Percentiles rank a stretch among this genome's conserved stretches.
These are phyloP conservation scores for Oligia latruncula DNA, from an alignment of 2,888 invertebrate species.

Conservation along the genomic window DNA sequence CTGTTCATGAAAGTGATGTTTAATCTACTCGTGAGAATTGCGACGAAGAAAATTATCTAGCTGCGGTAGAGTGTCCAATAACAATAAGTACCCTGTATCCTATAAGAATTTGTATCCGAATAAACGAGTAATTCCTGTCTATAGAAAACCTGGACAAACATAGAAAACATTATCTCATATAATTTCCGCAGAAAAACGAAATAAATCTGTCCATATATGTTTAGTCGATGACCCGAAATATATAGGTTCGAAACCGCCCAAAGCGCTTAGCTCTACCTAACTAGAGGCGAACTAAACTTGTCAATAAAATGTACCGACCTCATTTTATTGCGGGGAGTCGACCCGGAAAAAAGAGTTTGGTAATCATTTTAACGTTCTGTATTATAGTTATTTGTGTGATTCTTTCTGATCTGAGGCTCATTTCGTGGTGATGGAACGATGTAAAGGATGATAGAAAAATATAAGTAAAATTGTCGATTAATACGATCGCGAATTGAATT, in stretches of 20 bases:
- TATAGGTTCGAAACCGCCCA: slow-evolving; percentile 61
- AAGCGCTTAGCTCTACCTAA: slow-evolving; percentile 61
- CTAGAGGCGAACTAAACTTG: slow-evolving; percentile 65
- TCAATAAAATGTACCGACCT: slow-evolving; percentile 70
- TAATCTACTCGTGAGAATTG: neutral
- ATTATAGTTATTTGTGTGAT: slow-evolving; percentile 46
- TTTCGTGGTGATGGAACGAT: slow-evolving; percentile 23
- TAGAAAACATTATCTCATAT: slow-evolving; percentile 30
- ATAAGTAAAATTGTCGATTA: neutral
- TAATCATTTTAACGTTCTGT: slow-evolving; percentile 63
- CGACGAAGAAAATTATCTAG: neutral
- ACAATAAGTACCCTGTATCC: neutral
- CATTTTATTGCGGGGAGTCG: slow-evolving; percentile 70
- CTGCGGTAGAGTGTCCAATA: neutral
- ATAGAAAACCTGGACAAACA: slow-evolving; percentile 19
- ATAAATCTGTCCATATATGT: slow-evolving; percentile 58
- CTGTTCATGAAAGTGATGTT: neutral
- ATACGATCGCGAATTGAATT: neutral
- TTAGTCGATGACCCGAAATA: slow-evolving; percentile 56
- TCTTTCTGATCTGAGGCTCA: slow-evolving; percentile 27
- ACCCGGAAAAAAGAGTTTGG: slow-evolving; percentile 67
- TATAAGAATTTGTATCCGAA: neutral
- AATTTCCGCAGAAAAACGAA: slow-evolving; percentile 44
- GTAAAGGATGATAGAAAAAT: neutral
- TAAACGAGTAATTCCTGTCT: neutral